phyloP scores from a whole-genome alignment of 1,140 invertebrate species.

The Hylaeus volcanicus region DNA sequence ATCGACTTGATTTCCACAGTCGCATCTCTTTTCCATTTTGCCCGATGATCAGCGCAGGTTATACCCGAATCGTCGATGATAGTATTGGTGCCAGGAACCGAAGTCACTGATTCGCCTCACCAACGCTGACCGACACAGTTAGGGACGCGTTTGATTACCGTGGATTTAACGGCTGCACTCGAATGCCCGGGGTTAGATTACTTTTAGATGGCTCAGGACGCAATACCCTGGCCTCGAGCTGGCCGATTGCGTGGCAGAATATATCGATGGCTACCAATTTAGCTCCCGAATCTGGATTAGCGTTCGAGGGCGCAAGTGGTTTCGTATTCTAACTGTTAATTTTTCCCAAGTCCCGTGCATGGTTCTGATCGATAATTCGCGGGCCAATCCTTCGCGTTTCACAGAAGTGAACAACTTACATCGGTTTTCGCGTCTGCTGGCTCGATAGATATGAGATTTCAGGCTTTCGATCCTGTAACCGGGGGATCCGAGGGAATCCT shows the following conservation, averaged over 20 bases:
- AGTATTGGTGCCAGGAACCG: constrained; percentile 47
- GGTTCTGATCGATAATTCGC: constrained; percentile 11
- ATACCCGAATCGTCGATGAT: constrained; percentile 30
- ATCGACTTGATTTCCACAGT: constrained; percentile 41
- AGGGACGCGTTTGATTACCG: constrained; percentile 65
- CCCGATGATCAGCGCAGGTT: constrained; percentile 36
- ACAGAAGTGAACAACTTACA: constrained; percentile 7
- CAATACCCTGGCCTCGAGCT: constrained; percentile 28
- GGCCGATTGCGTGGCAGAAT: constrained; percentile 40
- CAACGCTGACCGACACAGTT: constrained; percentile 17
- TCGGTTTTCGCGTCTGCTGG: neutral
- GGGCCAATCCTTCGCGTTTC: neutral
- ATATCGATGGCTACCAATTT: constrained; percentile 54
- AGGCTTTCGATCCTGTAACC: neutral
- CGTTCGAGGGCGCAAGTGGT: constrained; percentile 28
- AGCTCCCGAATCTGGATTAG: constrained; percentile 51
- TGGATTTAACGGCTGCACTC: constrained; percentile 63
- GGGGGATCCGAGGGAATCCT: neutral
- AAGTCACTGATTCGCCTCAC: constrained; percentile 58
- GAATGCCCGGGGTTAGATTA: constrained; percentile 47
- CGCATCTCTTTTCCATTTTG: constrained; percentile 31
- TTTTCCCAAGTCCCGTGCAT: constrained; percentile 9
- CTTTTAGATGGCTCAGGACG: constrained; percentile 55
- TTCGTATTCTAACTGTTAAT: constrained; percentile 49
- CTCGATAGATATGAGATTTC: neutral